Conservation (phyloP, 2,113 vertebrate genomes). For the Collichthys lucidus region DNA sequence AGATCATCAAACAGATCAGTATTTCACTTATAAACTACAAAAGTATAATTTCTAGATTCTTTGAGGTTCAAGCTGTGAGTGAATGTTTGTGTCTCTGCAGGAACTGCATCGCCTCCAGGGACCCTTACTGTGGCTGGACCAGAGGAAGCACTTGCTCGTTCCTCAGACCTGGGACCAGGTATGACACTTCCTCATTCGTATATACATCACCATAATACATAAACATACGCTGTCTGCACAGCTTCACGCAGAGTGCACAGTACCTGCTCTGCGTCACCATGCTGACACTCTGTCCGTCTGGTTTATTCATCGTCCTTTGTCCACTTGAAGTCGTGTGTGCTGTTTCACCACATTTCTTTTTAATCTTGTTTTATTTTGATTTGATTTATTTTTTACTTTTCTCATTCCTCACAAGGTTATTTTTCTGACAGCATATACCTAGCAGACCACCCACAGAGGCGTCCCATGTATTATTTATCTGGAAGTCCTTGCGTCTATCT, state of each 20-base stretch:
- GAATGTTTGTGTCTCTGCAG: conserved; percentile 73
- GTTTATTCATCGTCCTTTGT: conserved; percentile 4
- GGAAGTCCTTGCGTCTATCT: conserved; percentile 33
- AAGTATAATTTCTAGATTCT: background rate
- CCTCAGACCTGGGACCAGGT: conserved; percentile 92
- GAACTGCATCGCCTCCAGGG: conserved; percentile 92
- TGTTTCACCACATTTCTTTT: conserved; percentile 6
- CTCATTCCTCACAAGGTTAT: conserved; percentile 47
- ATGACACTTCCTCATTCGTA: conserved; percentile 33
- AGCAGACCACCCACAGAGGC: conserved; percentile 11
- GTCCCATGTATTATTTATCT: conserved; percentile 54
- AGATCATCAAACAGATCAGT: conserved; percentile 2
- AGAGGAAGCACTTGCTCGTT: conserved; percentile 91
- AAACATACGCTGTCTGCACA: background rate
- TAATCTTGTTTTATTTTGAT: background rate
- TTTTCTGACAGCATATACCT: conserved; percentile 45
- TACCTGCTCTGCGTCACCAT: background rate
- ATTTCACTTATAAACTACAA: background rate
- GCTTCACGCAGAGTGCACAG: background rate
- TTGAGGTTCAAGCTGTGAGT: conserved; percentile 7
- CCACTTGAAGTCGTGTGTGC: background rate
- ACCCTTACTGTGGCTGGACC: conserved; percentile 97
- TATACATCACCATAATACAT: background rate
- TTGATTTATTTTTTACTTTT: conserved; percentile 43
- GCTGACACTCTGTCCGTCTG: background rate